Evolutionary conservation across 2,888 invertebrate genomes (phyloP), one percentile per base, ranked within the genome.

Genomic region (Myathropa florea): DNA sequence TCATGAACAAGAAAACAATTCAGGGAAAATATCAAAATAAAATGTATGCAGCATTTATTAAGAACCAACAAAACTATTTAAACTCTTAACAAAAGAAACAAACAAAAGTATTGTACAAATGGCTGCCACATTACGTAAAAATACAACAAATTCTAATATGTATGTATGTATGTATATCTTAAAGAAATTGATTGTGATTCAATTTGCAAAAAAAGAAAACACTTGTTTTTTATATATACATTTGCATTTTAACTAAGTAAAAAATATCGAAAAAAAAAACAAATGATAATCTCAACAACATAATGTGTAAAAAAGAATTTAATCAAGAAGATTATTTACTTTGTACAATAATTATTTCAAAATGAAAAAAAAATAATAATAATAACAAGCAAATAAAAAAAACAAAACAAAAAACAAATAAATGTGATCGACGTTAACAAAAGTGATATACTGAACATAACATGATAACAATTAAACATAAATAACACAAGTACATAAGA

Each of bases 341-440:
- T 39, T 80, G 76, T 84, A 85, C 67, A 77, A 85, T 85, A 78
- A 83, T 63, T 67, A 61, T 78, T 12, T 63, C 77, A 36, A 53
- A 46, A 72, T 10, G 53, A 73, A 59, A 30, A 60, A 53, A 63
- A 18, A 64, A 60, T 68, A 61, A 67, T 64, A 76, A n/a, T n/a
- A n/a, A n/a, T n/a, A n/a, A n/a, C n/a, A 84, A 67, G 63, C 59
- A 65, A 73, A 84, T 70, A 78, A 55, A 59, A 30, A 26, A n/a
- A 57, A 65, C 12, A 67, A 73, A 33, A 80, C 12, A 55, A 10
- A 71, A 53, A 46, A 33, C 33, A 75, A 79, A 73, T 79, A 73
- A 82, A 81, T 85, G 85, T 82, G 85, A 86, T 86, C 73, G 77
- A 86, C 85, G 85, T 86, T 82, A 78, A 82, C 85, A 82, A 78